Conservation (phyloP, 2,797 vertebrate species). For the Phoeniculus purpureus region DNA sequence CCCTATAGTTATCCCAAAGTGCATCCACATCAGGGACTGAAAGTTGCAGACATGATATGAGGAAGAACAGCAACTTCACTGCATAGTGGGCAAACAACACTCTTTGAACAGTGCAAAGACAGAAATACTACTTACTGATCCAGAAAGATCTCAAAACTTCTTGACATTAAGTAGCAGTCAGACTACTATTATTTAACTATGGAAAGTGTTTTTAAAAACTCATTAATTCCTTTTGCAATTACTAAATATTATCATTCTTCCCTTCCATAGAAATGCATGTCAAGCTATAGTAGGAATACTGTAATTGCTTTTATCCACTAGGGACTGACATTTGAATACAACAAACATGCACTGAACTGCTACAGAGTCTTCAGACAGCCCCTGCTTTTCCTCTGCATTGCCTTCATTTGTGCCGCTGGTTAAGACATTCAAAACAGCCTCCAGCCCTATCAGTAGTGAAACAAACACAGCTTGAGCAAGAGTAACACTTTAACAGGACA, state of each 20-base stretch:
- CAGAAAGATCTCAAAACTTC: neutral
- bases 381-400: neutral
- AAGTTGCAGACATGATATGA: neutral
- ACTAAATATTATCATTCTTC: neutral
- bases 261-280: neutral
- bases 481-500: neutral
- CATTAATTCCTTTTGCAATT: neutral
- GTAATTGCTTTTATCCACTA: conserved; percentile 10
- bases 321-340: neutral
- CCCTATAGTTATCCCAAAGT: neutral
- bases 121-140: neutral
- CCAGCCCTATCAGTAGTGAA: neutral
- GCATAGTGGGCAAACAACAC: neutral
- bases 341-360: conserved; percentile 5
- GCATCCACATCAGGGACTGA: neutral
- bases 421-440: neutral
- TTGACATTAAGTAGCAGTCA: neutral
- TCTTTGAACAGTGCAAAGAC: neutral
- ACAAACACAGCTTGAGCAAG: neutral
- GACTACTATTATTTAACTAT: neutral
- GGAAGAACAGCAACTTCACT: neutral
- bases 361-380: neutral
- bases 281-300: neutral
- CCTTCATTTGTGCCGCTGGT: neutral
- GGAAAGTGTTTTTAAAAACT: neutral